Base-by-base conservation (phyloP, 2,113 vertebrate species). In the Gopherus evgoodei region DNA sequence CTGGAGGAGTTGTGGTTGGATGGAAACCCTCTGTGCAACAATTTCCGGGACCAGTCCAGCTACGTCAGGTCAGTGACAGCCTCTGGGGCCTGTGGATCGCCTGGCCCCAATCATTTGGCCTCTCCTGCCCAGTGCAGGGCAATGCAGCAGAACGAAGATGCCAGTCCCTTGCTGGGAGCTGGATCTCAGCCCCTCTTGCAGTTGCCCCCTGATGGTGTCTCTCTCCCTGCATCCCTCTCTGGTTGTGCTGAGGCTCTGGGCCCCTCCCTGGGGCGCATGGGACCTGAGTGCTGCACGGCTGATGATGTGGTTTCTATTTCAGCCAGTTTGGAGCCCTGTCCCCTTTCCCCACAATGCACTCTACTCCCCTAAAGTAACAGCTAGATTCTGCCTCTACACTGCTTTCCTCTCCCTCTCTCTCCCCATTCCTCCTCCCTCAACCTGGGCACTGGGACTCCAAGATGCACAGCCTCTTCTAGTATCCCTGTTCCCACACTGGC, bases 1-100 rank as follows among this genome's bases (percentile, higher is more conserved):
- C 96, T 99, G 82, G 98, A 98, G 87, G 99, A 99, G 95, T 97
- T 99, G 35, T 99, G 99, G 99, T 97, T 99, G 79, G 98, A 98
- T 2, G 97, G 97, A 86, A 99, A 99, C 94, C 98, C 98, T 1
- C 95, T 99, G 56, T 99, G 99, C 50, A 97, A 98, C 21, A 78
- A 86, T 90, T 99, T 99, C 93, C 98, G 98, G 93, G 99, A 99
- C 96, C 99, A 99, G 94, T 97, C 98, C 35, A 95, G 97, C 27
- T 99, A 99, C 75, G 98, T 99, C 97, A 99, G 99, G 99, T 99
- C 97, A 98, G 99, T 97, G 80, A 49, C 78, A 78, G 94, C 69
- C 84, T 84, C 62, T 59, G 81, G 50, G 53, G 56, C 27, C 35
- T 69, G 49, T 50, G 56, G 88, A 80, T 57, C 50, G 59, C 19